Conservation (phyloP, 1,140 invertebrate genomes). For the Ganaspis sp. region DNA sequence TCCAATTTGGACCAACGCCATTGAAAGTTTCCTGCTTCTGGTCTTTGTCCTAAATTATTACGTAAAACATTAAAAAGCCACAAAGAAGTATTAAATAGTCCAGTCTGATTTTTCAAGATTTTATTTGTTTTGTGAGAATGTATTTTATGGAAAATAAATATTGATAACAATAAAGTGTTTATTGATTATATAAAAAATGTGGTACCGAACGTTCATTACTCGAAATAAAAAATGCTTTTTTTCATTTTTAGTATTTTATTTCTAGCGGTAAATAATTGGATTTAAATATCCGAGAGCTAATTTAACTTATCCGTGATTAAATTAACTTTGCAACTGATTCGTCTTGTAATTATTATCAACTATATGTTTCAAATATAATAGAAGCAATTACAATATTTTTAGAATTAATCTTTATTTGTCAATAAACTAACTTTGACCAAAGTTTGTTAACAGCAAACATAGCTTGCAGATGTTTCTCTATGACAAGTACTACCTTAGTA, state of each 20-base stretch:
- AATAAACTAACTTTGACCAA: background rate
- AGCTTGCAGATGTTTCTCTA: background rate
- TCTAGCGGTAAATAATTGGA: too few species aligned
- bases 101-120: background rate
- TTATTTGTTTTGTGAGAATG: background rate
- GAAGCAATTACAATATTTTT: background rate
- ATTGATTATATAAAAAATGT: too few species aligned
- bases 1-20: background rate
- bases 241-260: too few species aligned
- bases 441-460: background rate
- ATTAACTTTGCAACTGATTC: too few species aligned
- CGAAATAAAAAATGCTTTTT: too few species aligned
- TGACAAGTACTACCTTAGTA: background rate
- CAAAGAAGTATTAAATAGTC: background rate
- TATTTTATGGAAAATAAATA: too few species aligned
- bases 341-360: too few species aligned
- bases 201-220: too few species aligned
- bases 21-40: background rate
- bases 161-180: too few species aligned
- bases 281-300: too few species aligned
- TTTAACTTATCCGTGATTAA: too few species aligned
- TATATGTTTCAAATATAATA: background rate
- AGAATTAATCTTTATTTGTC: background rate
- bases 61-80: background rate
- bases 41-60: conserved; percentile 6